Conservation (phyloP, 2,888 invertebrate species). For the Heterodera filipjevi region DNA sequence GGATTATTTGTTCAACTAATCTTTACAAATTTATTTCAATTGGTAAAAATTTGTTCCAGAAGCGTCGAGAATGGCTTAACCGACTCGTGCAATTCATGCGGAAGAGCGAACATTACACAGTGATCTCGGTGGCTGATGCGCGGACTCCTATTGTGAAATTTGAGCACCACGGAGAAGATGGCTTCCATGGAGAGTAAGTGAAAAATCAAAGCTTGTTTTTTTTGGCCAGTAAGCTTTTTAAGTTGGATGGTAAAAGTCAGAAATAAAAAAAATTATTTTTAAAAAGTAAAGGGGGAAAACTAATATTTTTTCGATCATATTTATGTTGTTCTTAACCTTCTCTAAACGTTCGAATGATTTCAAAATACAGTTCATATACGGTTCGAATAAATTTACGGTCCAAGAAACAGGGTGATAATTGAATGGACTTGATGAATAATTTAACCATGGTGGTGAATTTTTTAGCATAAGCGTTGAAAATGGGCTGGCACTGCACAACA, state of each 20-base stretch:
- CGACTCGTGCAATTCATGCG: neutral
- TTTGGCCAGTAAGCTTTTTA: neutral
- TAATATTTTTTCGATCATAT: no score
- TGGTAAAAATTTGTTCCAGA: neutral
- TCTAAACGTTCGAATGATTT: no score
- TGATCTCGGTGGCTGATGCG: conserved; percentile 60
- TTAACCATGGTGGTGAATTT: neutral
- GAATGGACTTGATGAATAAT: neutral
- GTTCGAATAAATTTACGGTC: neutral
- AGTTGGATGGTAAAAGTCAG: neutral
- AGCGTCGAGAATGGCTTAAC: neutral
- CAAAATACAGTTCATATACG: no score
- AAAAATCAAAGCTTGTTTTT: neutral
- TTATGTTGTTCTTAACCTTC: no score
- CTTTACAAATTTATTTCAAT: neutral
- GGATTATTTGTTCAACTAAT: neutral
- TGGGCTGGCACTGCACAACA: conserved; percentile 71
- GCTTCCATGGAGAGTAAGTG: conserved; percentile 32
- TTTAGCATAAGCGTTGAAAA: conserved; percentile 71
- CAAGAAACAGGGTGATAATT: neutral
- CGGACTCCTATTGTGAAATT: conserved; percentile 73
- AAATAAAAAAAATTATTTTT: neutral
- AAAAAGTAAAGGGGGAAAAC: no score
- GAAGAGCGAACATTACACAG: neutral
- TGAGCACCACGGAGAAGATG: conserved; percentile 63